Percentiles rank a stretch among this genome's conserved stretches.
Evolutionary conservation across 2,113 vertebrate genomes (phyloP).

Genomic region (Seriola dumerili): DNA sequence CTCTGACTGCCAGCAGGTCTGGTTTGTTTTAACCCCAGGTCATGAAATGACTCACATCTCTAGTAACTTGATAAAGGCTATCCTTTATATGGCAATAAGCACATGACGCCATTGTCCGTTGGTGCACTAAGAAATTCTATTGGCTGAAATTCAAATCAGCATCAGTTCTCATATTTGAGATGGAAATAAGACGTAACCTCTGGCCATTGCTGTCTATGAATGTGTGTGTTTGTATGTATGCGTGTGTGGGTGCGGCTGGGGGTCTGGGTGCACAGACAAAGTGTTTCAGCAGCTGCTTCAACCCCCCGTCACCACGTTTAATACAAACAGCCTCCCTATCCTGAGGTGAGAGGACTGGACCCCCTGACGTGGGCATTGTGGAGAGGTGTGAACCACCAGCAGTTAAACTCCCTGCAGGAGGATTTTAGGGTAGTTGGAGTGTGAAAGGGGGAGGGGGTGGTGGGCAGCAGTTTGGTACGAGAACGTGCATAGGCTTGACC

Average conservation of each 20-base stretch:
- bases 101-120: background rate
- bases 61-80: conserved; percentile 56
- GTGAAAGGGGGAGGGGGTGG: conserved; percentile 39
- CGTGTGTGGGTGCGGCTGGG: conserved; percentile 28
- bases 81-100: conserved; percentile 38
- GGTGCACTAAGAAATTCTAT: background rate
- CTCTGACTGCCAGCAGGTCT: conserved; percentile 52
- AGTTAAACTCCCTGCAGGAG: conserved; percentile 68
- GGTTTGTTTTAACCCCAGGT: conserved; percentile 66
- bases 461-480: conserved; percentile 52
- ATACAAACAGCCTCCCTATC: conserved; percentile 73
- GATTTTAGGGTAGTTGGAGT: conserved; percentile 53
- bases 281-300: conserved; percentile 74
- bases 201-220: conserved; percentile 21
- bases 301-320: conserved; percentile 45
- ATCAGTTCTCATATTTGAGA: conserved; percentile 17
- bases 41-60: conserved; percentile 59
- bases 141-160: conserved; percentile 38
- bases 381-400: conserved; percentile 77
- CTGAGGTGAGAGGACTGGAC: conserved; percentile 76
- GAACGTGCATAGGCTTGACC: conserved; percentile 35
- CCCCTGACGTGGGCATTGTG: conserved; percentile 76
- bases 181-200: conserved; percentile 39
- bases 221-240: conserved; percentile 42
- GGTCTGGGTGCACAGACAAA: conserved; percentile 57